Evolutionary conservation across 2,888 invertebrate species (phyloP), one percentile per base, ranked within the genome.

Genomic region (Latheticus oryzae): DNA sequence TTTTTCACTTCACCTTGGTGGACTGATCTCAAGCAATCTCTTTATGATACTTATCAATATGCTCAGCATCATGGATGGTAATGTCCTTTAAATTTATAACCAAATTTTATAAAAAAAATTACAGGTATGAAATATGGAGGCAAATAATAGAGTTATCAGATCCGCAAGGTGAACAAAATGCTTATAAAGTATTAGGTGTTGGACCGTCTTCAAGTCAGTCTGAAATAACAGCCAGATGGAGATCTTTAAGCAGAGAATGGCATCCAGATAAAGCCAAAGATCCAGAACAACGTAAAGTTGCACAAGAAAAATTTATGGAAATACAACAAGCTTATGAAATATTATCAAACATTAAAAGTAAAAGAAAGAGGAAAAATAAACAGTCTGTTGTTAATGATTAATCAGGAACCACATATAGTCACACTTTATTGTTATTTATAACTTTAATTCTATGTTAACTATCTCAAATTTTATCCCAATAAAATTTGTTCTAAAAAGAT

Each of bases 221-320:
- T 24, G 92, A 95, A 76, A 93, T 97, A 12, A 93, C 93, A 0
- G 77, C 88, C 0, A 86, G 83, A 7, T 97, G 95, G 88, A 82
- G 94, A 17, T 84, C 85, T 16, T 79, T 97, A 0, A 93, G 94
- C 0, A 85, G 90, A 19, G 90, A 93, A 73, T 87, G 89, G 79
- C 97, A 97, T 78, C 97, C 97, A 0, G 97, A 97, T 73, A 94
- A 93, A 76, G 89, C 90, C 2, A 91, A 91, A 73, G 90, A 93
- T 60, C 81, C 82, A 0, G 84, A 83, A 1, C 78, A 82, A 1
- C 83, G 85, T 53, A 85, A 91, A 28, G 83, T 79, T 1, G 95
- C 94, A 0, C 92, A 95, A 73, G 90, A 92, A 64, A 87, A 84
- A 45, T 97, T 97, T 76, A 92, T 96, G 84, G 93, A 95, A 71